Percentiles rank a stretch among this genome's conserved stretches.
phyloP scores from a whole-genome alignment of 2,113 vertebrate species.

The Narcine bancroftii region DNA sequence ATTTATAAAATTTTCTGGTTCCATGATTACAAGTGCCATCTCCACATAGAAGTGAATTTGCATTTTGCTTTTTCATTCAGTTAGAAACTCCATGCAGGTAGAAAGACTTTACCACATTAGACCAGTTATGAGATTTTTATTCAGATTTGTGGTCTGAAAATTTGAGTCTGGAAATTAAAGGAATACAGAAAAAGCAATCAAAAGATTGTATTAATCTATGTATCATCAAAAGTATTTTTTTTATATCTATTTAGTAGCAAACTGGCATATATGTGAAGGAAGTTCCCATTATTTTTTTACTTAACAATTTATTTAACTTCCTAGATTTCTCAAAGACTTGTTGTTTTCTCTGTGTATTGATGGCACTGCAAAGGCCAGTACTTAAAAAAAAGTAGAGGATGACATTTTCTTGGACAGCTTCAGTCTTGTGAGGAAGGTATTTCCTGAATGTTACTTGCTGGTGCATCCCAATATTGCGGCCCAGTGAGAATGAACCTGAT shows the following conservation, averaged over 20 bases:
- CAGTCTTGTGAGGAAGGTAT: background rate
- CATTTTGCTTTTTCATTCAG: constrained; percentile 52
- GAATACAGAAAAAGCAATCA: constrained; percentile 60
- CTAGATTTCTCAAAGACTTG: background rate
- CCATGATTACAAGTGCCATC: constrained; percentile 45
- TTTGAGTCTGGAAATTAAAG: constrained; percentile 70
- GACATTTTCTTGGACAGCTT: background rate
- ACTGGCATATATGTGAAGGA: constrained; percentile 41
- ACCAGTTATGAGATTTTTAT: constrained; percentile 63
- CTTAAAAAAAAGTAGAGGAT: background rate
- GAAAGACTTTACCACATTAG: constrained; percentile 58
- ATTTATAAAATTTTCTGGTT: constrained; percentile 50
- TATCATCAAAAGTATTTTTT: constrained; percentile 50
- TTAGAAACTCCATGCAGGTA: constrained; percentile 52
- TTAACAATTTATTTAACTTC: background rate
- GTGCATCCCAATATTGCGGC: background rate
- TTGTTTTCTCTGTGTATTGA: background rate
- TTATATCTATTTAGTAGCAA: constrained; percentile 47
- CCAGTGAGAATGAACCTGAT: background rate
- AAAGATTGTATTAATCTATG: constrained; percentile 65
- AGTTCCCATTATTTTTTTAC: background rate
- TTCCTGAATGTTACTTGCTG: background rate
- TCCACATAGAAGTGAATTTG: constrained; percentile 50
- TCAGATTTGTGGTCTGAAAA: constrained; percentile 70
- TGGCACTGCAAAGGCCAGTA: background rate